A percentile compares a stretch with the other conserved stretches of the same genome.
These are phyloP conservation scores for Austrolebias charrua DNA, from an alignment of 2,797 vertebrate genomes.

Conservation along the genomic window DNA sequence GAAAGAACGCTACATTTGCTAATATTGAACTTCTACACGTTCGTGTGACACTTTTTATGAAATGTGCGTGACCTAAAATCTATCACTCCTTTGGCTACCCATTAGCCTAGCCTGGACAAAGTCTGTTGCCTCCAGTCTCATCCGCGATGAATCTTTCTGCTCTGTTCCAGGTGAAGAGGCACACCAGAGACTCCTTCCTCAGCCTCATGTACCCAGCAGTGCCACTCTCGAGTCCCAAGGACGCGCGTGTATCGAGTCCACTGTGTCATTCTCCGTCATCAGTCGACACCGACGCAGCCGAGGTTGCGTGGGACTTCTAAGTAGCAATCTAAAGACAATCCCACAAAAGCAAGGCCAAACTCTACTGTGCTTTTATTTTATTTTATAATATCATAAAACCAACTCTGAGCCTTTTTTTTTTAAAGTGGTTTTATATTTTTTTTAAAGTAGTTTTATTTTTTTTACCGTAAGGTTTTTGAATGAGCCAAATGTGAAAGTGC, in stretches of 20 bases:
- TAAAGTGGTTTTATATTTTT: conserved; percentile 38
- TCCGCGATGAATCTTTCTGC: conserved; percentile 7
- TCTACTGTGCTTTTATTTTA: conserved; percentile 68
- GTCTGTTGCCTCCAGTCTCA: too few species aligned
- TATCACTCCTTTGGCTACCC: too few species aligned
- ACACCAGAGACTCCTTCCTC: conserved; percentile 86
- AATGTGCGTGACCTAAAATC: too few species aligned
- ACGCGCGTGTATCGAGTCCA: conserved; percentile 59
- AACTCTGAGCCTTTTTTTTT: conserved; percentile 70
- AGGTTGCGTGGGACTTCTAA: conserved; percentile 79
- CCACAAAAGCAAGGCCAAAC: conserved; percentile 65
- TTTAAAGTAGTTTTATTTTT: conserved; percentile 47
- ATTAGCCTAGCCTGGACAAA: too few species aligned
- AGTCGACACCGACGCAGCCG: conserved; percentile 39
- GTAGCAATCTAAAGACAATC: conserved; percentile 67
- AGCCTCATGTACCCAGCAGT: conserved; percentile 88
- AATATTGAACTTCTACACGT: too few species aligned
- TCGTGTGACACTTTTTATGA: too few species aligned
- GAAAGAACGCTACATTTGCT: too few species aligned
- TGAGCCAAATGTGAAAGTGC: conserved; percentile 53
- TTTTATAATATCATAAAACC: conserved; percentile 34
- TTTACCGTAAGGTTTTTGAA: too few species aligned
- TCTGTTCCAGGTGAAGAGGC: conserved; percentile 84
- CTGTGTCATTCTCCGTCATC: conserved; percentile 57
- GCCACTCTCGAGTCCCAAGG: conserved; percentile 77